A percentile compares a stretch with the other conserved stretches of the same genome.
These are phyloP conservation scores for Ameiurus melas DNA, from an alignment of 2,113 vertebrate species.

Conservation along the genomic window DNA sequence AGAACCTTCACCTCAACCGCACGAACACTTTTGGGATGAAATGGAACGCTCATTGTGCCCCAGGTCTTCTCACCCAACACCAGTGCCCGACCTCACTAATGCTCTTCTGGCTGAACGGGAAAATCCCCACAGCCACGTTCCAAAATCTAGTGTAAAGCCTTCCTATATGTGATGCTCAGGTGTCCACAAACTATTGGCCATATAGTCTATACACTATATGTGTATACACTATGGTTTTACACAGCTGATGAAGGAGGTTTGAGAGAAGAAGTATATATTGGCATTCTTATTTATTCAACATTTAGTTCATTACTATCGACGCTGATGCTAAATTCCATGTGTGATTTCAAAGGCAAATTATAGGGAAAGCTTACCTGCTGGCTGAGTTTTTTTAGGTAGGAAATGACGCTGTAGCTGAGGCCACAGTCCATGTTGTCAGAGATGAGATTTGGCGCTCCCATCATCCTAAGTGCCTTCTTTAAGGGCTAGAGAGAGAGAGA, in stretches of 20 bases:
- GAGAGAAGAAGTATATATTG: background rate
- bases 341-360: background rate
- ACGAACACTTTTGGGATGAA: background rate
- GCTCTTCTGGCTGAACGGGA: background rate
- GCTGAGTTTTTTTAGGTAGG: slow-evolving; percentile 98
- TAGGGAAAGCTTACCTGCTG: slow-evolving; percentile 80
- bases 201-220: background rate
- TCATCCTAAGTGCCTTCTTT: slow-evolving; percentile 94
- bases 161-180: background rate
- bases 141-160: background rate
- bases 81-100: background rate
- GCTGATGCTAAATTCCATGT: background rate
- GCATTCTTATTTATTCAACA: background rate
- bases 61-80: background rate
- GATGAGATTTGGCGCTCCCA: slow-evolving; percentile 94
- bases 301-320: background rate
- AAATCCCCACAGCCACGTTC: background rate
- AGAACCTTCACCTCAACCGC: background rate
- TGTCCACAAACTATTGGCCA: background rate
- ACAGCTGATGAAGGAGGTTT: background rate
- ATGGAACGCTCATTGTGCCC: background rate
- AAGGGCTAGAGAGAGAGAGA: slow-evolving; percentile 75
- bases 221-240: background rate
- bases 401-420: slow-evolving; percentile 96
- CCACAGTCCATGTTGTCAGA: slow-evolving; percentile 97